Conservation (phyloP, 1,140 invertebrate species). For the Bombus picipes region DNA sequence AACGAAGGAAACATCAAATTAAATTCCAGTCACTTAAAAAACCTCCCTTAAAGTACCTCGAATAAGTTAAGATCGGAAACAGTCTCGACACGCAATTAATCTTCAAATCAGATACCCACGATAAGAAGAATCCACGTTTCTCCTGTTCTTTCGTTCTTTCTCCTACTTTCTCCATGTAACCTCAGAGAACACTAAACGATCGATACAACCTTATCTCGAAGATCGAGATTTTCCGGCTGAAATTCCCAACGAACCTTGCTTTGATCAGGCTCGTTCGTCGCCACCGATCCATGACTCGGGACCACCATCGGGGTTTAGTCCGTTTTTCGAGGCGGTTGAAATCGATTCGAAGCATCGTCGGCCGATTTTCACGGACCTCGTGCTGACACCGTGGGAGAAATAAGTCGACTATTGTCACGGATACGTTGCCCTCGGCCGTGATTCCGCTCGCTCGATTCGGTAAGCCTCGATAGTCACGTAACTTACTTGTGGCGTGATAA, state of each 20-base stretch:
- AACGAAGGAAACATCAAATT: no score
- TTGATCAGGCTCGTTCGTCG: constrained; percentile 20
- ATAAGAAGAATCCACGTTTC: background rate
- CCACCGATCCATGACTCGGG: constrained; percentile 30
- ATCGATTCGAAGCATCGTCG: constrained; percentile 44
- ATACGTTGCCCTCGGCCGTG: background rate
- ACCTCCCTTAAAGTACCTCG: background rate
- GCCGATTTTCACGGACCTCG: constrained; percentile 37
- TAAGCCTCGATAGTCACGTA: constrained; percentile 17
- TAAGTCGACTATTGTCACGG: background rate
- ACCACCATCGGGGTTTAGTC: constrained; percentile 18
- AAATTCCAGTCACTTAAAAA: no score
- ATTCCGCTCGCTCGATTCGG: constrained; percentile 23
- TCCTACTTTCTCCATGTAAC: background rate
- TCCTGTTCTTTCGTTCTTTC: no score
- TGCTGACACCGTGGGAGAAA: constrained; percentile 47
- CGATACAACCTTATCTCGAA: background rate
- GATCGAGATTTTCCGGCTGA: constrained; percentile 10
- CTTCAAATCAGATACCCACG: background rate
- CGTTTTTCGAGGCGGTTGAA: background rate
- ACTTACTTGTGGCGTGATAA: constrained; percentile 36
- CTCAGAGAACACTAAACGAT: background rate
- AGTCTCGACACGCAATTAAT: background rate
- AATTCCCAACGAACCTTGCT: background rate
- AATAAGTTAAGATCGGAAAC: background rate